Percentiles rank a stretch among this genome's conserved stretches.
These are phyloP conservation scores for Planococcus citri DNA, from an alignment of 1,140 invertebrate species.

Conservation along the genomic window DNA sequence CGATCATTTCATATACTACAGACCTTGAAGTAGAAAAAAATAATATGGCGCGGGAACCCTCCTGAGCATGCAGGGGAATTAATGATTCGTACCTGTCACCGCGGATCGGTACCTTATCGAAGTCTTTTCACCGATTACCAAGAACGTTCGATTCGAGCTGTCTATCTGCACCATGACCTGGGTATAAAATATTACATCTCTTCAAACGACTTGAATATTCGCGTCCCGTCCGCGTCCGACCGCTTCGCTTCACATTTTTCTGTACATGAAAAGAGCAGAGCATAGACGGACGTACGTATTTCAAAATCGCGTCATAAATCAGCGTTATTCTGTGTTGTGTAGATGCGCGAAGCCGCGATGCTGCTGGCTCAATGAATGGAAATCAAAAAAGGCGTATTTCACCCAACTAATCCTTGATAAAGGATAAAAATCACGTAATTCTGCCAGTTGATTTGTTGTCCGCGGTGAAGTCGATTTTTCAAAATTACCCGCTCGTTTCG, in stretches of 20 bases:
- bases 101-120: too few species aligned
- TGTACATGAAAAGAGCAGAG: too few species aligned
- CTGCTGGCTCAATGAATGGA: not conserved
- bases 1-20: too few species aligned
- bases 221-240: not conserved
- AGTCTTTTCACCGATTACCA: not conserved
- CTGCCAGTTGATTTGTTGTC: not conserved
- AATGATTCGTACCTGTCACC: not conserved
- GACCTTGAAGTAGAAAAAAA: too few species aligned
- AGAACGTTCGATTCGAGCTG: not conserved
- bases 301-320: constrained; percentile 2
- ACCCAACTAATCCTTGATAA: not conserved
- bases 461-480: not conserved
- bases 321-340: too few species aligned
- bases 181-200: not conserved
- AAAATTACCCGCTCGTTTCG: not conserved
- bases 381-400: not conserved
- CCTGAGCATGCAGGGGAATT: not conserved
- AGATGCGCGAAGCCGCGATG: too few species aligned
- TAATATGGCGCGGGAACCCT: too few species aligned
- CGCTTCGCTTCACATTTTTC: too few species aligned
- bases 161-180: not conserved
- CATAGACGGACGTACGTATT: not conserved
- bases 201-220: not conserved
- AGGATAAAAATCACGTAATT: not conserved